Conservation (phyloP, 1,140 invertebrate species). For the Nylanderia fulva region DNA sequence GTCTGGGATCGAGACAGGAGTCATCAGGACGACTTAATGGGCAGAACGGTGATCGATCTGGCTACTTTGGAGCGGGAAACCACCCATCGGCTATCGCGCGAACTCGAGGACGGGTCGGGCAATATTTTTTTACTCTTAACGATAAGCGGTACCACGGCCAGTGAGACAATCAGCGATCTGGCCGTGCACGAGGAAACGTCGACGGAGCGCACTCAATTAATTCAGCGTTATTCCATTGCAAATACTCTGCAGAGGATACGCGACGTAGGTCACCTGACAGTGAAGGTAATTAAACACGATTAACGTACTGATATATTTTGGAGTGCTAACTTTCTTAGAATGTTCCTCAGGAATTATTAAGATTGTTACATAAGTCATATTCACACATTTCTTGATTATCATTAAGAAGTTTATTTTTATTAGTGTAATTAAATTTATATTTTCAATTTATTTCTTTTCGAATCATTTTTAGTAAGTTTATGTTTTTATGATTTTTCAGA, state of each 20-base stretch:
- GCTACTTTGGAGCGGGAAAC: slow-evolving; percentile 94
- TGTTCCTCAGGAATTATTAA: not conserved
- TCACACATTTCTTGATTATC: too few relatives aligned
- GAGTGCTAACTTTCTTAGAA: slow-evolving; percentile 19
- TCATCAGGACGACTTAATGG: slow-evolving; percentile 95
- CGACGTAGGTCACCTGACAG: slow-evolving; percentile 95
- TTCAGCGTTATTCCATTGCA: slow-evolving; percentile 90
- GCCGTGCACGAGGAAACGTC: slow-evolving; percentile 93
- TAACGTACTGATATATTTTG: not conserved
- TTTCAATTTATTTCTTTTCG: not conserved
- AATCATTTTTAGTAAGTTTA: not conserved
- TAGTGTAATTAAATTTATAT: not conserved
- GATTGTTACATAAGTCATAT: not conserved
- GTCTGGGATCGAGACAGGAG: slow-evolving; percentile 95
- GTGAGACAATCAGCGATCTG: slow-evolving; percentile 96
- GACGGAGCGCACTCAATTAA: slow-evolving; percentile 88
- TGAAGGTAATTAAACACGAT: slow-evolving; percentile 87
- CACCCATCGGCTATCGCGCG: slow-evolving; percentile 95
- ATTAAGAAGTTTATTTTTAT: not conserved
- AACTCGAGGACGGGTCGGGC: slow-evolving; percentile 96
- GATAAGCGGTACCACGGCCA: slow-evolving; percentile 96
- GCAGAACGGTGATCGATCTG: slow-evolving; percentile 95
- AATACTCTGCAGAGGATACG: slow-evolving; percentile 91
- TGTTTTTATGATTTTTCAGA: not conserved
- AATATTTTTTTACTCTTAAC: slow-evolving; percentile 96